Conservation (phyloP, 1,140 invertebrate genomes). For the Drosophila willistoni region DNA sequence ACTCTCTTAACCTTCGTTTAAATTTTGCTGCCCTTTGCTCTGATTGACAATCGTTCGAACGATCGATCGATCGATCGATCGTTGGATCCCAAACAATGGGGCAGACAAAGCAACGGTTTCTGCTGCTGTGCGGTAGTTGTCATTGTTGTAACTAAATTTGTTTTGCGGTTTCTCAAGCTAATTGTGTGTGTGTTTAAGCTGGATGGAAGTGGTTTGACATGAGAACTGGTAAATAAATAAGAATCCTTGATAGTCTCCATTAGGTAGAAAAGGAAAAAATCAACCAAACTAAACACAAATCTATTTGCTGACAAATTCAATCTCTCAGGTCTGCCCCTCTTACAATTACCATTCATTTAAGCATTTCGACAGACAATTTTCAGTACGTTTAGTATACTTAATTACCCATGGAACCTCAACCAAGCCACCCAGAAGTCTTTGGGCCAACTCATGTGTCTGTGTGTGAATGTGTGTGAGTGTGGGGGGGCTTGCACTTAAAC, state of each 20-base stretch:
- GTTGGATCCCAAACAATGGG: constrained; percentile 32
- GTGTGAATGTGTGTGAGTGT: too few species aligned
- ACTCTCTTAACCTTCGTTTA: constrained; percentile 78
- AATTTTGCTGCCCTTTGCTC: constrained; percentile 51
- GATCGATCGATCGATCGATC: constrained; percentile 40
- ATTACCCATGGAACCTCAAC: constrained; percentile 49
- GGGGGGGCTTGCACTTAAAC: constrained; percentile 47
- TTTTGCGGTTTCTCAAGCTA: constrained; percentile 37
- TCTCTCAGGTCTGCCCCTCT: not conserved
- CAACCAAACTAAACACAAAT: not conserved
- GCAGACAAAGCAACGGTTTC: constrained; percentile 35
- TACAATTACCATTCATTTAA: constrained; percentile 33
- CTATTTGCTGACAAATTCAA: not conserved
- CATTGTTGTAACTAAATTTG: constrained; percentile 48
- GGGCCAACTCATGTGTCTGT: not conserved
- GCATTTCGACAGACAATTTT: constrained; percentile 51
- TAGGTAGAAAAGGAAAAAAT: not conserved
- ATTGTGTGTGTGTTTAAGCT: not conserved
- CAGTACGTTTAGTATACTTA: constrained; percentile 71
- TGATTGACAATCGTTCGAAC: constrained; percentile 72
- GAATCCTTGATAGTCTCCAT: not conserved
- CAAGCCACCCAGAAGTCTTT: constrained; percentile 70
- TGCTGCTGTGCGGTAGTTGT: constrained; percentile 24
- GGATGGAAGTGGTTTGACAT: not conserved
- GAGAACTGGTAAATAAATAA: not conserved